A percentile compares a stretch with the other conserved stretches of the same genome.
Conservation (phyloP, 2,797 vertebrate genomes). For the Lindbergichthys nudifrons region DNA sequence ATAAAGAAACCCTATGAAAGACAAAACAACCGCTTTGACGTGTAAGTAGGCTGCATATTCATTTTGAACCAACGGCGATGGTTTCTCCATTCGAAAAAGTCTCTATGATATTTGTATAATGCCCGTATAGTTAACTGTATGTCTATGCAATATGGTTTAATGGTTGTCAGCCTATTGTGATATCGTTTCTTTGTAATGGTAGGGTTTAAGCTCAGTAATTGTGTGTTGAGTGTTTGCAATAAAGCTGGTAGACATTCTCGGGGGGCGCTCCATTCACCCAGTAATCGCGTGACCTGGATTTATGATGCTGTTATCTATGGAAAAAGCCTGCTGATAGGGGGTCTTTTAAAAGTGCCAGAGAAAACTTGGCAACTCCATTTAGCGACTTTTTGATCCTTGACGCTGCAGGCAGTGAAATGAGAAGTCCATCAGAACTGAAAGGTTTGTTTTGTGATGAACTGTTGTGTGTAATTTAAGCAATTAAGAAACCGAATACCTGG, state of each 20-base stretch:
- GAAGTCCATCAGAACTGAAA: constrained; percentile 61
- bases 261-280: constrained; percentile 38
- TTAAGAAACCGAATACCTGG: no score
- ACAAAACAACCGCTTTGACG: constrained; percentile 79
- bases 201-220: not conserved
- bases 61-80: not conserved
- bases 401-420: constrained; percentile 45
- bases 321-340: constrained; percentile 45
- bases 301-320: constrained; percentile 53
- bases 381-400: constrained; percentile 42
- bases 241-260: constrained; percentile 29
- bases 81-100: not conserved
- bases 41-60: constrained; percentile 75
- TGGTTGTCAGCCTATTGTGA: not conserved
- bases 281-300: constrained; percentile 66
- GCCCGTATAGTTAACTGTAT: not conserved
- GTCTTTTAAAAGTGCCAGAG: constrained; percentile 32
- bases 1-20: constrained; percentile 81
- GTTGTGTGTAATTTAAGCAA: not conserved
- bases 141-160: not conserved
- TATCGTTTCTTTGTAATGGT: not conserved
- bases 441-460: constrained; percentile 59
- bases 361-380: constrained; percentile 18
- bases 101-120: not conserved
- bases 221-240: not conserved